A percentile compares a stretch with the other conserved stretches of the same genome.
Evolutionary conservation across 2,113 vertebrate species (phyloP).

Genomic region (Sterrhoptilus dennistouni): DNA sequence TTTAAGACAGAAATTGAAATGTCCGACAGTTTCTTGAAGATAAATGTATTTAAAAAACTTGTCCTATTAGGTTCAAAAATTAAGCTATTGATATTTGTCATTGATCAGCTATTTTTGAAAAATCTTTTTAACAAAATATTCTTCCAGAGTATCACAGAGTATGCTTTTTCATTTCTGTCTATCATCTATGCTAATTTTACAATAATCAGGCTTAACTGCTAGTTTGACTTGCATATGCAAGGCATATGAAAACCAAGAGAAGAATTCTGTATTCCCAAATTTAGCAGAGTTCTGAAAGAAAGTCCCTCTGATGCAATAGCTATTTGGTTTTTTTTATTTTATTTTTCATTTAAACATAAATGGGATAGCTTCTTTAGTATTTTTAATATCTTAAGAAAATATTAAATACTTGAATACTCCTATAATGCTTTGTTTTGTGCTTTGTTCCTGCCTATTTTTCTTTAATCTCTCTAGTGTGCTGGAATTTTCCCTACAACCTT

Average conservation of each 20-base stretch:
- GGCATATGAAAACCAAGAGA: background rate
- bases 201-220: background rate
- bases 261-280: background rate
- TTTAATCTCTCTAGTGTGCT: background rate
- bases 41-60: background rate
- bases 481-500: slow-evolving; percentile 9
- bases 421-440: background rate
- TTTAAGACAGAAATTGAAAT: background rate
- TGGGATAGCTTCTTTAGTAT: background rate
- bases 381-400: background rate
- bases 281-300: background rate
- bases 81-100: background rate
- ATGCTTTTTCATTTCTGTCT: background rate
- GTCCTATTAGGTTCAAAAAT: background rate
- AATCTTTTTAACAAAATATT: background rate
- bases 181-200: background rate
- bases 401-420: background rate
- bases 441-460: background rate
- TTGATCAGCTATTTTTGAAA: background rate
- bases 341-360: background rate
- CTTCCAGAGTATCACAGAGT: background rate
- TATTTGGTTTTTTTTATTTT: background rate
- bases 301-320: background rate
- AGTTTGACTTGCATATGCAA: background rate
- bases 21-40: background rate